Evolutionary conservation across 2,888 invertebrate genomes (phyloP).

Genomic region (Galerucella calmariensis): DNA sequence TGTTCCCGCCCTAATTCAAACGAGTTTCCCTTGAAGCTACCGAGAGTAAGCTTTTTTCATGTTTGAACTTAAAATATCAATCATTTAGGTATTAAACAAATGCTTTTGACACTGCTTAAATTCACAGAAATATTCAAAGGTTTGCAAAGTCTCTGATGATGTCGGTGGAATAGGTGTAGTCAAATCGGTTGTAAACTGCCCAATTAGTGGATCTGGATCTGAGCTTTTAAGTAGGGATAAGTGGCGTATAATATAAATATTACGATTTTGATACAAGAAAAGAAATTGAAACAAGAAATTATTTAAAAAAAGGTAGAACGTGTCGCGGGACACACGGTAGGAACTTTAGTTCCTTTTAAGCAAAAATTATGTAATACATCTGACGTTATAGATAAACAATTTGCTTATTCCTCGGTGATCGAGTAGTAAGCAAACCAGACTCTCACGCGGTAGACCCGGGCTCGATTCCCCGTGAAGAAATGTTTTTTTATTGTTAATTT

Average conservation of each 20-base stretch:
- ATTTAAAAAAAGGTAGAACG: too few species aligned
- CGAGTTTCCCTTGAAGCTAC: background rate
- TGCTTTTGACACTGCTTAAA: background rate
- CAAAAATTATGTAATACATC: too few species aligned
- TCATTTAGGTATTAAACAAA: background rate
- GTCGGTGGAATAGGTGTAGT: background rate
- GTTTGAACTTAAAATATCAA: background rate
- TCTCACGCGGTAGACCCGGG: too few species aligned
- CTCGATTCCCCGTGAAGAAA: too few species aligned
- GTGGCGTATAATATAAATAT: background rate
- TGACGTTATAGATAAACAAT: too few species aligned
- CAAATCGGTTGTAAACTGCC: background rate
- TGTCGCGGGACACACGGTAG: too few species aligned
- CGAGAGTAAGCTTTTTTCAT: too few species aligned
- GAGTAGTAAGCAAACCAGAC: too few species aligned
- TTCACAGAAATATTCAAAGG: background rate
- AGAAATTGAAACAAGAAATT: background rate
- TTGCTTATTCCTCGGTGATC: too few species aligned
- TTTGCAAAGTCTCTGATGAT: background rate
- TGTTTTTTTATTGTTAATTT: too few species aligned
- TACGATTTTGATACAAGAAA: background rate
- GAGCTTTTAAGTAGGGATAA: background rate
- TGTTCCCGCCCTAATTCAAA: background rate
- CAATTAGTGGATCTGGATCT: background rate
- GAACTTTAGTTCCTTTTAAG: too few species aligned